Percentiles rank a stretch among this genome's conserved stretches.
Conservation (phyloP, 2,797 vertebrate species). For the Sebastes kiyomatsui region DNA sequence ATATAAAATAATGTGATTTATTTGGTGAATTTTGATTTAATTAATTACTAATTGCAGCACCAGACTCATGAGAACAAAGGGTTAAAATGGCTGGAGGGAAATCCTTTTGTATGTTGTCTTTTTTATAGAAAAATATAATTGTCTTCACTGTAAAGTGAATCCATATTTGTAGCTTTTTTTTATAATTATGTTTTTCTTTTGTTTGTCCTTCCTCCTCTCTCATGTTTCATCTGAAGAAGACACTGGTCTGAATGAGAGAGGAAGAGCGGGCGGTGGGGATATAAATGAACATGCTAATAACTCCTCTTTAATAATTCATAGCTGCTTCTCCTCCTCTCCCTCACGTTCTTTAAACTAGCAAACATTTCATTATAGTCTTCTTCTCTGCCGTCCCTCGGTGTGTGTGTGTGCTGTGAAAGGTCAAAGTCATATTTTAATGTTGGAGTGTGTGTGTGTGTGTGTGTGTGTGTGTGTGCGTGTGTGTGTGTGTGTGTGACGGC, state of each 20-base stretch:
- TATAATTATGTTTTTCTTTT: neutral
- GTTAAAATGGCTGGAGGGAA: neutral
- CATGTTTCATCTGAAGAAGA: neutral
- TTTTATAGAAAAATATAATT: neutral
- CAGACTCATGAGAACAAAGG: neutral
- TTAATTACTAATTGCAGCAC: neutral
- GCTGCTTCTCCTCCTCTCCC: neutral
- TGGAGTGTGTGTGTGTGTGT: too few relatives aligned
- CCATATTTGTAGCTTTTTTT: neutral
- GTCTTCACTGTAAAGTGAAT: neutral
- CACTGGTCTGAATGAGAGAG: neutral
- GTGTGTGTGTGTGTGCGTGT: too few relatives aligned
- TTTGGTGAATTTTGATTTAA: neutral
- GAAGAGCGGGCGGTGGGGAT: neutral
- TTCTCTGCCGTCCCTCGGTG: neutral
- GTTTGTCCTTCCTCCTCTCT: neutral
- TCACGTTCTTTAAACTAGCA: conserved; percentile 26
- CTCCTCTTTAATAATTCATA: conserved; percentile 43
- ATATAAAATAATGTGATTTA: too few relatives aligned
- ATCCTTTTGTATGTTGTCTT: neutral
- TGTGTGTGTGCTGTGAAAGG: conserved; percentile 21
- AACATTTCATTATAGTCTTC: conserved; percentile 25
- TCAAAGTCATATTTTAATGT: conserved; percentile 9
- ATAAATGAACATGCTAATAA: conserved; percentile 37
- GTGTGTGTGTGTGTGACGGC: neutral